These are phyloP conservation scores for Peromyscus leucopus DNA, from an alignment of 2,113 vertebrate genomes.

Conservation along the genomic window DNA sequence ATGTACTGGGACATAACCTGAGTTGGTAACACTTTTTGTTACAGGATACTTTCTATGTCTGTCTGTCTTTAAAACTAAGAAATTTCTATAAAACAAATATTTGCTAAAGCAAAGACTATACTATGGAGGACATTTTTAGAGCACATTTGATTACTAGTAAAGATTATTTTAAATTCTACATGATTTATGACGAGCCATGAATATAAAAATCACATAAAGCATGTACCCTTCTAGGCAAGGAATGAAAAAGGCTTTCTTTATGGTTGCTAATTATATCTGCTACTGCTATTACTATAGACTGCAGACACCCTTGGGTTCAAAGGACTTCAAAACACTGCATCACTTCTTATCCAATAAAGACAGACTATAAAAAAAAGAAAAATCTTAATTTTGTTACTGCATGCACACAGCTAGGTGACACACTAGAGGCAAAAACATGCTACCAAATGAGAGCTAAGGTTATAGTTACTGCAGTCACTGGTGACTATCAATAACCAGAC, in stretches of 20 bases:
- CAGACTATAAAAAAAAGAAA: not conserved
- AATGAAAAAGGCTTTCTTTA: not conserved
- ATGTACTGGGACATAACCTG: not conserved
- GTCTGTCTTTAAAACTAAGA: not conserved
- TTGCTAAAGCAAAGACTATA: not conserved
- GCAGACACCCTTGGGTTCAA: not conserved
- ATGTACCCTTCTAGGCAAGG: not conserved
- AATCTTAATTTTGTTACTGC: not conserved
- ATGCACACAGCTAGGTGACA: conserved; percentile 56
- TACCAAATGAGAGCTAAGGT: conserved; percentile 45
- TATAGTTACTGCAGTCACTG: conserved; percentile 44
- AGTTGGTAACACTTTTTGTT: conserved; percentile 18
- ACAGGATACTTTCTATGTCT: conserved; percentile 9
- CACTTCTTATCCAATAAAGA: conserved; percentile 46
- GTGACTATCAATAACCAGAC: conserved; percentile 58
- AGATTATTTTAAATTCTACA: not conserved
- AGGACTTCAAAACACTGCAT: conserved; percentile 52
- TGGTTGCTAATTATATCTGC: not conserved
- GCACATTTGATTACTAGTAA: not conserved
- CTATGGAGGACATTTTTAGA: conserved; percentile 25
- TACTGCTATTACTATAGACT: not conserved
- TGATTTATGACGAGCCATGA: not conserved
- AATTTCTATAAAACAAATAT: conserved; percentile 29
- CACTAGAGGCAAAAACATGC: conserved; percentile 49
- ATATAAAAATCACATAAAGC: not conserved